phyloP scores from a whole-genome alignment of 1,140 invertebrate genomes.

The Lethrus apterus region DNA sequence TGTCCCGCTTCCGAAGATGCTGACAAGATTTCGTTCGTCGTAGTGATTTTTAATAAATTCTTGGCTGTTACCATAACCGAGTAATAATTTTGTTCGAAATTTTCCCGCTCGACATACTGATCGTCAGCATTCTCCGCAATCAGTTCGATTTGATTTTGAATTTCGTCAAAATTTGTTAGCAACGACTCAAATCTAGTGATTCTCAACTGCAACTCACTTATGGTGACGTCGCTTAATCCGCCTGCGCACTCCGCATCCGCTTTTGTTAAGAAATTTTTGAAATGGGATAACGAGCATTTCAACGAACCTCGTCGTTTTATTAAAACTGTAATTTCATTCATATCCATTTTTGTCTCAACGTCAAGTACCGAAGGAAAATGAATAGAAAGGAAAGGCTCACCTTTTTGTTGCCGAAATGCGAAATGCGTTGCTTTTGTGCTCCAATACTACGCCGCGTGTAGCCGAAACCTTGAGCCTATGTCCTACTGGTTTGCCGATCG shows the following conservation, averaged over 20 bases:
- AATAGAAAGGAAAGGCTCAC: neutral
- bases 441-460: neutral
- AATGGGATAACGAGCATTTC: neutral
- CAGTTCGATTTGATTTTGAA: constrained; percentile 8
- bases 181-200: neutral
- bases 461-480: neutral
- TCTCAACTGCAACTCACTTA: neutral
- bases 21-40: neutral
- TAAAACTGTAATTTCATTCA: neutral
- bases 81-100: constrained; percentile 3
- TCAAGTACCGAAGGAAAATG: neutral
- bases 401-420: neutral
- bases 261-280: neutral
- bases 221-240: neutral
- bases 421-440: neutral
- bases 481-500: neutral
- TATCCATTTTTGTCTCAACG: too few species aligned
- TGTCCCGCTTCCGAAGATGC: neutral
- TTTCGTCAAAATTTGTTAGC: neutral
- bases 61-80: neutral
- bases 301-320: constrained; percentile 2
- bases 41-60: neutral
- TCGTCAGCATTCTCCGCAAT: neutral
- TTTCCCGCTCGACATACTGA: constrained; percentile 2
- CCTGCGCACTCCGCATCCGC: neutral